A percentile compares a stretch with the other conserved stretches of the same genome.
These are phyloP conservation scores for Pammene aurita DNA, from an alignment of 2,888 invertebrate species.

Conservation along the genomic window DNA sequence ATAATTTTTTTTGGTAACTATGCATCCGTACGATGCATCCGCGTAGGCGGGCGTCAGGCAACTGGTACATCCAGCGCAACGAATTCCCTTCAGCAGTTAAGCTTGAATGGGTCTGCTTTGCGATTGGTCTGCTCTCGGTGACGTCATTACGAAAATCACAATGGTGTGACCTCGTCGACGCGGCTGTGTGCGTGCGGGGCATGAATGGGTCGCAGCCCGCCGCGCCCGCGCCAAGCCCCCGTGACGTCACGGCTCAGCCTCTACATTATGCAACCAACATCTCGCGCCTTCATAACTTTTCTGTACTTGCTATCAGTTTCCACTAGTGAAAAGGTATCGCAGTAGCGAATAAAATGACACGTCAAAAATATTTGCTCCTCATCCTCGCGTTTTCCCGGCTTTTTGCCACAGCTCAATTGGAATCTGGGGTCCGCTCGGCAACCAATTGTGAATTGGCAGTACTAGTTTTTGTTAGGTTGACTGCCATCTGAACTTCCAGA, in stretches of 20 bases:
- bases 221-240: conserved; percentile 75
- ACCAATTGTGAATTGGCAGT: no score
- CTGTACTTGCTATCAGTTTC: background rate
- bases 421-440: no score
- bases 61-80: conserved; percentile 77
- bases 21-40: conserved; percentile 49
- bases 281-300: conserved; percentile 26
- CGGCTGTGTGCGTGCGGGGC: conserved; percentile 53
- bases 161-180: conserved; percentile 82
- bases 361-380: no score
- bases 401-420: no score
- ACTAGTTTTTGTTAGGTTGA: no score
- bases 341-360: no score
- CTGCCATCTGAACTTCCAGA: no score
- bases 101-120: conserved; percentile 86
- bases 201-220: conserved; percentile 72
- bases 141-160: conserved; percentile 87
- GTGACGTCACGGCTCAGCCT: conserved; percentile 73
- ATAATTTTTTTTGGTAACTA: conserved; percentile 7
- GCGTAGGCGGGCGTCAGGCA: conserved; percentile 67
- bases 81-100: conserved; percentile 83
- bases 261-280: conserved; percentile 70
- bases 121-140: conserved; percentile 85
- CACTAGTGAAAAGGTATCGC: no score
- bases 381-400: no score